Evolutionary conservation across 2,113 vertebrate genomes (phyloP), one percentile per base, ranked within the genome.

Genomic region (Bos javanicus): DNA sequence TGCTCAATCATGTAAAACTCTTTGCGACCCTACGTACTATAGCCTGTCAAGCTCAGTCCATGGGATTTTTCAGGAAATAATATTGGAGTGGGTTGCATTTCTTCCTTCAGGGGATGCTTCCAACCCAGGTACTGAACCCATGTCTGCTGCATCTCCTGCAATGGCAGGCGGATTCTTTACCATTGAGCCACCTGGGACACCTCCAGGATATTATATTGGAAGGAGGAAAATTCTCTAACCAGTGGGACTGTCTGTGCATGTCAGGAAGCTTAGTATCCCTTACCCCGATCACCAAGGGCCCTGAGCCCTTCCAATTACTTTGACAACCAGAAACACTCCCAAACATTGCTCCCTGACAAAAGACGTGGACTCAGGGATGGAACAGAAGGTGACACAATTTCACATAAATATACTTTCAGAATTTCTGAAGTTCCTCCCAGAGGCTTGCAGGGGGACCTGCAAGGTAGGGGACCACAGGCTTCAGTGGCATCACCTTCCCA

Each of bases 211-310:
- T 95, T 36, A 4, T 0, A 1, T 14, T 2, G 12, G 1, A 89
- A 16, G 14, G 26, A 71, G 46, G 26, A 52, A 80, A 78, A 54
- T 16, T 36, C 76, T 92, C 14, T 84, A 30, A 14, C 7, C 1
- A 4, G 3, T 21, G 25, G 1, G 9, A 14, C 10, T 36, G 0
- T 21, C 11, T 3, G 2, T 46, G 2, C 59, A 28, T 5, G 5
- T 3, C 16, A 48, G 30, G 57, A 85, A 52, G 46, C 36, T 39
- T 36, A 57, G 52, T 11, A 2, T 25, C 13, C 57, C 56, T 71
- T 11, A 36, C 26, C 15, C 23, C 10, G 15, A 4, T 30, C 89
- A 36, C 21, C 25, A 12, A 82, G 9, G 74, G 57, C 54, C 62
- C 9, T 50, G 4, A 16, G 6, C 46, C 19, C 21, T 7, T 82